Percentiles rank a stretch among this genome's conserved stretches.
These are phyloP conservation scores for Spinibarbus caldwelli DNA, from an alignment of 2,797 vertebrate species.

Conservation along the genomic window DNA sequence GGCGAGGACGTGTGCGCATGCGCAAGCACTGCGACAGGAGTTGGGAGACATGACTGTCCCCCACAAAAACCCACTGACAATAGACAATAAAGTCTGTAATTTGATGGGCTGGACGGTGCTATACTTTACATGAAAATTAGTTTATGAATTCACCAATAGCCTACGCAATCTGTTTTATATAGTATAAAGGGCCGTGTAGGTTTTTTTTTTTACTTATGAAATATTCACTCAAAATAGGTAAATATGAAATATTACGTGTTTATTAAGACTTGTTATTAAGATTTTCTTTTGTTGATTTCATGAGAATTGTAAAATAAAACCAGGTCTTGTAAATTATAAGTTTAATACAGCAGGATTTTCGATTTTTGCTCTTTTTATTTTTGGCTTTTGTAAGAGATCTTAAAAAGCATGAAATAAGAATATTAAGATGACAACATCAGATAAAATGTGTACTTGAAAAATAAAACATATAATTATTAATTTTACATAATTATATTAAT, in stretches of 20 bases:
- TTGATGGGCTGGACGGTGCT: too few species aligned
- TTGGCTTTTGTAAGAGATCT: not conserved
- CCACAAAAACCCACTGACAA: slow-evolving; percentile 10
- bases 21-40: slow-evolving; percentile 65
- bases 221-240: not conserved
- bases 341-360: not conserved
- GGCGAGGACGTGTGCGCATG: slow-evolving; percentile 53
- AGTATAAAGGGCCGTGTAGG: not conserved
- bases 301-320: not conserved
- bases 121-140: not conserved
- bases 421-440: not conserved
- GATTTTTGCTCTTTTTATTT: not conserved
- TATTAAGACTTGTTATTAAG: not conserved
- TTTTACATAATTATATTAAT: too few species aligned
- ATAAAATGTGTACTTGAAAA: not conserved
- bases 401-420: not conserved
- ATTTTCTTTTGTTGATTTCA: not conserved
- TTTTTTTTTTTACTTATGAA: not conserved
- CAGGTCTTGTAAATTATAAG: not conserved
- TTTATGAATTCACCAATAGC: not conserved
- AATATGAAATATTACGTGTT: not conserved
- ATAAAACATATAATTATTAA: too few species aligned
- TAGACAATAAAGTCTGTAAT: slow-evolving; percentile 5
- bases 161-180: not conserved
- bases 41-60: slow-evolving; percentile 10